Base-by-base conservation (phyloP, 2,113 vertebrate species). In the Dryoscopus gambensis region DNA sequence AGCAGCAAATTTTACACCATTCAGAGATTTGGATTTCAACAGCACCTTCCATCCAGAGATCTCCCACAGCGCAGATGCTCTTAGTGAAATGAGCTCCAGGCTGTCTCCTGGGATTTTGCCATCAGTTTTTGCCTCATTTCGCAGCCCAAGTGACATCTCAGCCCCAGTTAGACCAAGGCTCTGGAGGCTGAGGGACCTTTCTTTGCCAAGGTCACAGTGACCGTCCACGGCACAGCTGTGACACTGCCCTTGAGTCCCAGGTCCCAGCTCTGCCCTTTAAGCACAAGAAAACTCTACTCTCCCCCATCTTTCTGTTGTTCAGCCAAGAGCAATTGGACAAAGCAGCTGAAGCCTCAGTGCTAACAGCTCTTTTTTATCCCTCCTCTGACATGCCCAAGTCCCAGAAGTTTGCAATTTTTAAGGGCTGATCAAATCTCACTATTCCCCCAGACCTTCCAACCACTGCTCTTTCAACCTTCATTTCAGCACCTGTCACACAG, bases 141-240 rank as follows among this genome's bases (percentile, higher is more conserved):
- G 78, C 86, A 81, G 87, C 71, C 81, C 40, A 42, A 42, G 73
- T 89, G 77, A 75, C 69, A 82, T 47, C 87, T 89, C 87, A 67
- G 60, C 35, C 52, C 0, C 1, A 84, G 87, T 47, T 13, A 80
- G 49, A 62, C 40, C 82, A 30, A 88, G 75, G 35, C 90, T 93
- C 85, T 23, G 40, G 59, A 77, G 75, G 70, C 55, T 93, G 71
- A 37, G 40, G 65, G 63, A 76, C 42, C 12, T 80, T 83, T 69
- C 96, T 46, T 42, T 37, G 50, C 59, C 85, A 88, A 93, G 90
- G 79, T 80, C 75, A 83, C 57, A 53, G n/a, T 30, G 81, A 79
- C 62, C 60, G 63, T 27, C 49, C 76, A 13, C 1, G 30, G 65
- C 92, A 88, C 57, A 76, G 88, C 85, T 83, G 75, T 73, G 87